phyloP scores from a whole-genome alignment of 2,113 vertebrate species.

The Rallus limicola region DNA sequence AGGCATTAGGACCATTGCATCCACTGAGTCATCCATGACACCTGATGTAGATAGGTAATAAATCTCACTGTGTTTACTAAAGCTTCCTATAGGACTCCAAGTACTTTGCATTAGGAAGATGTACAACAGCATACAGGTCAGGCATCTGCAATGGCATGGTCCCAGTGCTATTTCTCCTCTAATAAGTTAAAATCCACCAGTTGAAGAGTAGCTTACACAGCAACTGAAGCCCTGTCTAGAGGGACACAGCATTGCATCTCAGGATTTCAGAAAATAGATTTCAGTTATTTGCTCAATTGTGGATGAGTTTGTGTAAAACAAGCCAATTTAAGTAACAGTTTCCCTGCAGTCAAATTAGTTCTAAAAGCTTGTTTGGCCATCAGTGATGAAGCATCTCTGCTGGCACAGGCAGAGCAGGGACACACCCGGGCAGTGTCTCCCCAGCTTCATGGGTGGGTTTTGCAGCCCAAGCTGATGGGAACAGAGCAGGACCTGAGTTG shows the following conservation, averaged over 20 bases:
- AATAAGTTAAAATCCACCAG: neutral
- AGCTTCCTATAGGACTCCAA: neutral
- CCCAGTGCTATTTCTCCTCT: neutral
- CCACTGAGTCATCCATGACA: neutral
- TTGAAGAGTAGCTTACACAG: neutral
- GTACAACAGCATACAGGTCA: neutral
- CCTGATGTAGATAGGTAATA: neutral
- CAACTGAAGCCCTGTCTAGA: neutral
- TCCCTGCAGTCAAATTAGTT: neutral
- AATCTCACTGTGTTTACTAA: neutral
- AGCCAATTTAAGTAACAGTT: neutral
- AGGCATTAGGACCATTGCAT: neutral
- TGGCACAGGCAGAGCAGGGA: neutral
- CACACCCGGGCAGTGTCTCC: neutral
- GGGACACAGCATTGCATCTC: neutral
- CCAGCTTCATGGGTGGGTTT: neutral
- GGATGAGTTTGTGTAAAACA: neutral
- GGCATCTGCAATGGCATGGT: neutral
- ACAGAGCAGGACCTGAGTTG: neutral
- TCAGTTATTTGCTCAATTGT: neutral
- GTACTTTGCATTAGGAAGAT: neutral
- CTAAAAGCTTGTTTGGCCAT: neutral
- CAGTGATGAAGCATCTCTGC: too few species aligned
- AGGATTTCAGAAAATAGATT: neutral
- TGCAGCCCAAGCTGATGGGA: neutral